These are phyloP conservation scores for Carlito syrichta DNA, from an alignment of 2,113 vertebrate genomes.

Conservation along the genomic window DNA sequence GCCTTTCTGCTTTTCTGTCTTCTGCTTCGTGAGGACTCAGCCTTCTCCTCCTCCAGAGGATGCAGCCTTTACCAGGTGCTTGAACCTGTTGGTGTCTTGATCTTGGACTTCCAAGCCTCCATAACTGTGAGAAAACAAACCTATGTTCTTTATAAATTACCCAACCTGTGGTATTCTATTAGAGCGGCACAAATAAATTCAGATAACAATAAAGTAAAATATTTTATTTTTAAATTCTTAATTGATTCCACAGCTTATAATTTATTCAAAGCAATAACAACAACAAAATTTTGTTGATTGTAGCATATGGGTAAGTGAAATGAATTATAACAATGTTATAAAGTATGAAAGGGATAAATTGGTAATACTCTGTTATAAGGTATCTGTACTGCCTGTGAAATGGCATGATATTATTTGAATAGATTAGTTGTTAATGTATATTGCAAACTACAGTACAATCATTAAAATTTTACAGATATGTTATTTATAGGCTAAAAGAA, in stretches of 20 bases:
- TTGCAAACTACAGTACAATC: background rate
- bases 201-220: background rate
- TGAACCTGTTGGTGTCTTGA: background rate
- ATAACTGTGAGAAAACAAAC: background rate
- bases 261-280: background rate
- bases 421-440: background rate
- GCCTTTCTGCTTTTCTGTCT: background rate
- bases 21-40: background rate
- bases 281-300: background rate
- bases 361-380: background rate
- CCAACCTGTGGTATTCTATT: background rate
- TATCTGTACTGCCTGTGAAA: background rate
- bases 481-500: background rate
- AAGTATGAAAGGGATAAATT: background rate
- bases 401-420: background rate
- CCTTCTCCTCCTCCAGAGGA: background rate
- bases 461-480: background rate
- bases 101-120: background rate
- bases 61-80: background rate
- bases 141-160: background rate
- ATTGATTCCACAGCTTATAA: background rate
- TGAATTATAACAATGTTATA: background rate
- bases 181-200: background rate
- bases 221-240: background rate
- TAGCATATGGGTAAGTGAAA: background rate